These are phyloP conservation scores for Chromobotia macracanthus DNA, from an alignment of 2,797 vertebrate genomes.

Conservation along the genomic window DNA sequence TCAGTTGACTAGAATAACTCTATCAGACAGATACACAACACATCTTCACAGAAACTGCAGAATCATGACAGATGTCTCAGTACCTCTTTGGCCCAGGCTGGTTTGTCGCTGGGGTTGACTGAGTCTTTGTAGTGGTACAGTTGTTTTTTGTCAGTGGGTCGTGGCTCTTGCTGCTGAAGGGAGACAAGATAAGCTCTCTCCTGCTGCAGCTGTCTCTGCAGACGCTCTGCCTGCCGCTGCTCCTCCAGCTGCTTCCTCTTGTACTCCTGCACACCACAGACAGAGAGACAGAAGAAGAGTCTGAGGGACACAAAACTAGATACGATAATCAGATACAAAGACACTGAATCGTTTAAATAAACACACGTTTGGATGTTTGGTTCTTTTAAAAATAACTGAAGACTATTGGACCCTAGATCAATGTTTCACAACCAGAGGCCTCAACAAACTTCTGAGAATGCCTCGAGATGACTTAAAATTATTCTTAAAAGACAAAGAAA, in stretches of 20 bases:
- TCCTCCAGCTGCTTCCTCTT: slow-evolving; percentile 98
- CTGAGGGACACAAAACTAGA: not conserved
- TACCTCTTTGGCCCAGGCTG: slow-evolving; percentile 97
- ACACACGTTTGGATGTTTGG: not conserved
- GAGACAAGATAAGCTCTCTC: slow-evolving; percentile 95
- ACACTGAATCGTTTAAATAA: not conserved
- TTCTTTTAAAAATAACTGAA: slow-evolving; percentile 8
- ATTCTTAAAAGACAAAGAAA: no score
- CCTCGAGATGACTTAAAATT: no score
- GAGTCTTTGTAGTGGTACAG: slow-evolving; percentile 98
- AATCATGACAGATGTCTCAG: slow-evolving; percentile 7
- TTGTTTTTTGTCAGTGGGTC: slow-evolving; percentile 92
- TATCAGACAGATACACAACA: not conserved
- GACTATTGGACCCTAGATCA: not conserved
- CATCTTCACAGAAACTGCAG: not conserved
- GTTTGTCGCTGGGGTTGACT: slow-evolving; percentile 91
- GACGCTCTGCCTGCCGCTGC: slow-evolving; percentile 93
- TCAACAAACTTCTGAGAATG: no score
- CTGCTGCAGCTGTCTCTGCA: slow-evolving; percentile 96
- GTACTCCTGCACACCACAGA: slow-evolving; percentile 83
- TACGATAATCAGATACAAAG: not conserved
- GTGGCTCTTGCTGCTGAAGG: slow-evolving; percentile 87
- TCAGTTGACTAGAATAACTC: not conserved
- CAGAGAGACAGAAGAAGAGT: not conserved
- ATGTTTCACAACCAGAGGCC: no score